These are phyloP conservation scores for Enteromius unitaeniatus DNA, from an alignment of 2,797 vertebrate species.

Conservation along the genomic window DNA sequence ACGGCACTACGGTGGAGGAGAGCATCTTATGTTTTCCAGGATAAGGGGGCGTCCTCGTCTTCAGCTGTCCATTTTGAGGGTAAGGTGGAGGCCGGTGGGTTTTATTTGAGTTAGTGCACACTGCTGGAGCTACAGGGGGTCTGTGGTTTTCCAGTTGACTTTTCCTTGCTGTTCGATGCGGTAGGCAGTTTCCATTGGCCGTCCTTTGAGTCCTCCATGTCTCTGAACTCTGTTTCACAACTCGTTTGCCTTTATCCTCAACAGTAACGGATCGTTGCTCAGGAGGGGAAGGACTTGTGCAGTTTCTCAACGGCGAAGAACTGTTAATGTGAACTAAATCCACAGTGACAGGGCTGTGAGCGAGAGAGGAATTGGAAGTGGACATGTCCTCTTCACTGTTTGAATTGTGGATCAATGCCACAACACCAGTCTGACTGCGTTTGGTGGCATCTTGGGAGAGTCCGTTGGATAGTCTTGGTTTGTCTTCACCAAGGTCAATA, in stretches of 20 bases:
- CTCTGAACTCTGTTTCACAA: conserved; percentile 43
- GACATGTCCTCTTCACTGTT: conserved; percentile 58
- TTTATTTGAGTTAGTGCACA: conserved; percentile 64
- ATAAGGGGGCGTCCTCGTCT: conserved; percentile 67
- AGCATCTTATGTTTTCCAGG: conserved; percentile 71
- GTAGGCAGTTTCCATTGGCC: conserved; percentile 71
- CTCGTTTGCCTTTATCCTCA: conserved; percentile 65
- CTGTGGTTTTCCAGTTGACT: conserved; percentile 40
- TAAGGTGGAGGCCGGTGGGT: conserved; percentile 78
- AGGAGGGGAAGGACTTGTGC: conserved; percentile 70
- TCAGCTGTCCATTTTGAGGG: conserved; percentile 73
- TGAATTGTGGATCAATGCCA: conserved; percentile 62
- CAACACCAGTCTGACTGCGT: conserved; percentile 61
- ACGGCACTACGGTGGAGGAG: conserved; percentile 74
- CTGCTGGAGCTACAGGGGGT: conserved; percentile 61
- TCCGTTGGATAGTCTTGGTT: conserved; percentile 45
- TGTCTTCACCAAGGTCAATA: conserved; percentile 75
- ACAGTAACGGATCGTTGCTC: conserved; percentile 72
- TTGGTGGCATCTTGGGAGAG: conserved; percentile 57
- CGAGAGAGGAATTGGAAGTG: conserved; percentile 17
- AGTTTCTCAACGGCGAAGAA: conserved; percentile 16
- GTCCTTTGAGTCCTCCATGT: conserved; percentile 51
- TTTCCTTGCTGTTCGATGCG: conserved; percentile 59
- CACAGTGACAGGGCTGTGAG: conserved; percentile 65
- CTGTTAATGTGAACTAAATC: conserved; percentile 9